A percentile compares a stretch with the other conserved stretches of the same genome.
These are phyloP conservation scores for Diadema setosum DNA, from an alignment of 35 echinoderm and acorn worm species.

Conservation along the genomic window DNA sequence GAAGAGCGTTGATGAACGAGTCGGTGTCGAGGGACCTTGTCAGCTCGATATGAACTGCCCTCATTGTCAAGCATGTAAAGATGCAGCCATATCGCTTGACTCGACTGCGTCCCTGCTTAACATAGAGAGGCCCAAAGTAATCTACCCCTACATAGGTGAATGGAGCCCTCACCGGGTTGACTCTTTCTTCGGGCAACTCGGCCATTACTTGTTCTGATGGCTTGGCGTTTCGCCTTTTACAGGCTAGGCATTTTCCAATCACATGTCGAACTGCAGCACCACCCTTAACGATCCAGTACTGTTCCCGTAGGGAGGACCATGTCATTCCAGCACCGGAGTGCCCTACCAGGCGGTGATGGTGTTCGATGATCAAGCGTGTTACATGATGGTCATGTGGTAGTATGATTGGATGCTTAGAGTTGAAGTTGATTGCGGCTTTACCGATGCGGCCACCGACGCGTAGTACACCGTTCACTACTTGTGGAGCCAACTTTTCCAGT, in stretches of 20 bases:
- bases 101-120: slow-evolving; percentile 31
- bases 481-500: neutral
- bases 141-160: slow-evolving; percentile 21
- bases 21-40: slow-evolving; percentile 50
- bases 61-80: slow-evolving; percentile 48
- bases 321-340: slow-evolving; percentile 56
- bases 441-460: slow-evolving; percentile 8
- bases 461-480: neutral
- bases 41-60: slow-evolving; percentile 63
- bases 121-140: slow-evolving; percentile 41
- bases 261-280: slow-evolving; percentile 34
- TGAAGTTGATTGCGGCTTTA: neutral
- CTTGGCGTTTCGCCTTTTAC: slow-evolving; percentile 30
- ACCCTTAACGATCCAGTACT: slow-evolving; percentile 56
- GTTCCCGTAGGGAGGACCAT: neutral
- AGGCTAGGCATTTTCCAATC: slow-evolving; percentile 50
- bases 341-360: slow-evolving; percentile 33
- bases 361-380: slow-evolving; percentile 18
- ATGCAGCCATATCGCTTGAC: slow-evolving; percentile 56
- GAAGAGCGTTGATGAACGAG: slow-evolving; percentile 56
- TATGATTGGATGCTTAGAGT: slow-evolving; percentile 33
- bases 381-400: slow-evolving; percentile 42
- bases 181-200: neutral
- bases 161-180: slow-evolving; percentile 16
- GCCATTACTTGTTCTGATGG: neutral